Conservation (phyloP, 2,797 vertebrate genomes). For the Chrosomus eos region DNA sequence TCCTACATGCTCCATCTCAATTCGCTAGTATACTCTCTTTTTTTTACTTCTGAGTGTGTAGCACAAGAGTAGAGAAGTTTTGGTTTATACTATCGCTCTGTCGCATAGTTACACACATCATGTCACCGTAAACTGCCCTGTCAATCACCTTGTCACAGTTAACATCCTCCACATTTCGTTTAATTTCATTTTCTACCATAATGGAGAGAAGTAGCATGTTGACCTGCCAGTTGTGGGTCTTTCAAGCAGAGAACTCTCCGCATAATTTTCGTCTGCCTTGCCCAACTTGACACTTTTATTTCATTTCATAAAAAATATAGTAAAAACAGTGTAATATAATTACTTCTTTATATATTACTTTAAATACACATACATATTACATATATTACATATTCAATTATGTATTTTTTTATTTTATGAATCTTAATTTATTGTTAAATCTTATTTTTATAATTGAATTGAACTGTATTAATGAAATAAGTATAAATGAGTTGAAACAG, state of each 20-base stretch:
- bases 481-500: not conserved
- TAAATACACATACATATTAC: no score
- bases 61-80: not conserved
- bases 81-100: not conserved
- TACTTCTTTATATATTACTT: not conserved
- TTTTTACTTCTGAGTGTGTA: not conserved
- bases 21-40: not conserved
- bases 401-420: not conserved
- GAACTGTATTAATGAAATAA: not conserved
- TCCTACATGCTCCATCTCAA: not conserved
- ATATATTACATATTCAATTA: not conserved
- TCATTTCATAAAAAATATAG: not conserved
- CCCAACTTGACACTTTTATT: not conserved
- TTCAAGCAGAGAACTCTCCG: no score
- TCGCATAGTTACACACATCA: not conserved
- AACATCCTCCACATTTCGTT: not conserved
- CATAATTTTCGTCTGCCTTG: not conserved
- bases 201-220: not conserved
- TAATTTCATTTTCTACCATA: not conserved
- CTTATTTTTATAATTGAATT: not conserved
- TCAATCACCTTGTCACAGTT: not conserved
- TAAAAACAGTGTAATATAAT: not conserved
- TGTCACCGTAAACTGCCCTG: not conserved
- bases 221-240: no score
- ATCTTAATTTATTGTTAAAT: not conserved